Evolutionary conservation across 2,888 invertebrate genomes (phyloP), one percentile per base, ranked within the genome.

Genomic region (Amblyteles armatorius): DNA sequence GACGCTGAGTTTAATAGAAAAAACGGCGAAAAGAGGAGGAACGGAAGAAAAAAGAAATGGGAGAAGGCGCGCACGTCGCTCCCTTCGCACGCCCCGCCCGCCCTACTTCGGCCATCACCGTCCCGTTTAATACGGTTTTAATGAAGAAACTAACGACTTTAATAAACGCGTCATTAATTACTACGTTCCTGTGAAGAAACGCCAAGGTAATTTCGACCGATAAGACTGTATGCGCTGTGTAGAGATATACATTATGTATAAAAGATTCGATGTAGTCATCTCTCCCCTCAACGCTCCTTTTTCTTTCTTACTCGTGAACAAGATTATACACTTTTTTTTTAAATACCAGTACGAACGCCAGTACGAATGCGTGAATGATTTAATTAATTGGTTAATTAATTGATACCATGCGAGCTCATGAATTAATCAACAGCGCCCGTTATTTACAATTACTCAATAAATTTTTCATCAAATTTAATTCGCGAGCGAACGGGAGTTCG

Each of bases 141-240:
- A 88, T 86, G 86, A 88, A 83, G 85, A 88, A 87, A 86, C 88
- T 88, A 90, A 89, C 87, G 86, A 87, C 87, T 90, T 90, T 89
- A 89, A 91, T 90, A 88, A 89, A 87, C 88, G 86, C 84, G 87
- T 89, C 88, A 90, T 91, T 91, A 91, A 91, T 91, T 90, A 90
- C 87, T 79, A 78, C 74, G 84, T 84, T 67, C 85, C 71, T 69
- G 84, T 83, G 83, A 84, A 71, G 83, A 33, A 76, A 83, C 82
- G 82, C 36, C 52, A 55, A 77, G 82, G 72, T 86, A 87, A 83
- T 87, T 88, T 77, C 85, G 79, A 26, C 80, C 86, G 85, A 86
- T 83, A 84, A 78, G 69, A 82, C 65, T 85, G 40, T 72, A 67
- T 78, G 72, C 78, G 26, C 79, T 67, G 13, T 13, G 6, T 44